Evolutionary conservation across 2,888 invertebrate genomes (phyloP), one percentile per base, ranked within the genome.

Genomic region (Tuberolachnus salignus): DNA sequence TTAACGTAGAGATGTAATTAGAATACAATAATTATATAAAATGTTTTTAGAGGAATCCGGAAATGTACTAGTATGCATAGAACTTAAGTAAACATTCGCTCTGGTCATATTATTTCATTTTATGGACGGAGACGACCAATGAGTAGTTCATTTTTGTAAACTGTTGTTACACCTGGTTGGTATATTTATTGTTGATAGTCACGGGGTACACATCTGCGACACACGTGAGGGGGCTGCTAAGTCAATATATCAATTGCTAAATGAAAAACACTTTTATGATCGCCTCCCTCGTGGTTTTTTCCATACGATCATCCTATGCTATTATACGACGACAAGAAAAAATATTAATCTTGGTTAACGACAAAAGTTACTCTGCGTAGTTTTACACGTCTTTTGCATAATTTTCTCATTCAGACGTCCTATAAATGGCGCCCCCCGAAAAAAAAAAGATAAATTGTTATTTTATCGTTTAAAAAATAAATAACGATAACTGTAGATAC

Each of bases 231-330:
- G 46, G 34, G 49, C 16, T 19, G 49, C 16, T 19, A 49, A 26
- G n/a, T 51, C 21, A 34, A 49, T 46, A 71, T 51, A 59, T 26
- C 59, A 61, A n/a, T 21, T 23, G n/a, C 19, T 14, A 46, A 71
- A 71, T 26, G 11, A 71, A 71, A 59, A 49, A n/a, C 49, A 72
- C 46, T 72, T 72, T 72, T 72, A 72, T 34, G 13, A 49, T 46
- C 23, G 13, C 23, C 42, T 26, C n/a, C n/a, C n/a, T 55, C 21
- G 44, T 71, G 57, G 46, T 71, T 57, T 71, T 70, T n/a, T 57
- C 44, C 57, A 10, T 21, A 44, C 19, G 1, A 9, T 0, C 14
- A 14, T 0, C 16, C 1, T 34, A 34, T 34, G 3, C 16, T 49
- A 13, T 9, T n/a, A 34, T 66, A 46, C 64, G 26, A 46, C 34